Evolutionary conservation across 2,797 vertebrate genomes (phyloP), one percentile per base, ranked within the genome.

Genomic region (Remorina albescens): DNA sequence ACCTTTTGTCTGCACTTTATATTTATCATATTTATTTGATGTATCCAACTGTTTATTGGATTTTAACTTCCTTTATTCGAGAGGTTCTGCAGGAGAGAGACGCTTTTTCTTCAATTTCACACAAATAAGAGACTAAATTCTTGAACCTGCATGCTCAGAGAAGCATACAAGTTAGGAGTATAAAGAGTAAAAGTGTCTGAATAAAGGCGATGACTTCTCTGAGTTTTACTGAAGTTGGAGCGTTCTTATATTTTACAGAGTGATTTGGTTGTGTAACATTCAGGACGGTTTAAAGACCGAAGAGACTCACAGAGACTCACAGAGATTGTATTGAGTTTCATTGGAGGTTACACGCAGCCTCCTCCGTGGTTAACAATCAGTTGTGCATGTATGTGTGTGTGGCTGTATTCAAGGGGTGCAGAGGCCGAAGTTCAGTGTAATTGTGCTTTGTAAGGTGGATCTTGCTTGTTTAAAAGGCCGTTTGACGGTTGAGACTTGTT

Each of bases 131-230:
- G 0, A 5, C 0, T 74, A 60, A 58, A 58, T 67, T 74, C 23
- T 30, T 74, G 80, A 66, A 70, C 80, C 62, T 3, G 37, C 54
- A 10, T 15, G 12, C 37, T 3, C 13, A 21, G 21, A 34, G 50
- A 53, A n/a, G n/a, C n/a, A n/a, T n/a, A n/a, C n/a, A n/a, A n/a
- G n/a, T n/a, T n/a, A n/a, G n/a, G n/a, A n/a, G n/a, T n/a, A n/a
- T n/a, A n/a, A 56, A 61, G n/a, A 47, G 25, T 15, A 56, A 53
- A 34, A 13, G 47, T 2, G 28, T 54, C 32, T 58, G 41, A 53
- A 65, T 44, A 2, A 62, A 28, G n/a, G n/a, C n/a, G n/a, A n/a
- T n/a, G n/a, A n/a, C n/a, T n/a, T n/a, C n/a, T n/a, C n/a, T n/a
- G n/a, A n/a, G n/a, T n/a, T n/a, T n/a, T n/a, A n/a, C n/a, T n/a